Evolutionary conservation across 2,888 invertebrate species (phyloP).

Genomic region (Opisthograptis luteolata): DNA sequence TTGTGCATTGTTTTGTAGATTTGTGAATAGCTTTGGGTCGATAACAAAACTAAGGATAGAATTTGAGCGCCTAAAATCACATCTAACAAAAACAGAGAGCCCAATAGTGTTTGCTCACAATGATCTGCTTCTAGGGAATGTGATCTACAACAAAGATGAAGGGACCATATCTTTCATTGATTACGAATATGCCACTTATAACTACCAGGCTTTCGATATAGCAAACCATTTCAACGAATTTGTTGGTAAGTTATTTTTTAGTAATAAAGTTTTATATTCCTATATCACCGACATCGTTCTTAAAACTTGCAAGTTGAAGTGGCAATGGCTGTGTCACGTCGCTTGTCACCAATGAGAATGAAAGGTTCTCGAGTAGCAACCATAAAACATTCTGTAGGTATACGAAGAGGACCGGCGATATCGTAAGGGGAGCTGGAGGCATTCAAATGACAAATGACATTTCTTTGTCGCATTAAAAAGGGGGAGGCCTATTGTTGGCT

Average conservation of each 20-base stretch:
- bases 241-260: conserved; percentile 88
- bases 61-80: conserved; percentile 86
- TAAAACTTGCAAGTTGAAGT: too few species aligned
- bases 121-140: conserved; percentile 97
- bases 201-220: conserved; percentile 98
- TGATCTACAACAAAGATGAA: conserved; percentile 90
- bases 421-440: too few species aligned
- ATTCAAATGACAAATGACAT: too few species aligned
- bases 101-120: conserved; percentile 98
- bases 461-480: too few species aligned
- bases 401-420: too few species aligned
- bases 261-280: too few species aligned
- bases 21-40: conserved; percentile 87
- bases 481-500: too few species aligned
- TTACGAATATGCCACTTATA: conserved; percentile 97
- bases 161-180: conserved; percentile 95
- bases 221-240: conserved; percentile 99
- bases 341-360: too few species aligned
- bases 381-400: too few species aligned
- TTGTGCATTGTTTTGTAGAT: conserved; percentile 82
- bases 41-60: conserved; percentile 88
- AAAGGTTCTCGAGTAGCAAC: too few species aligned
- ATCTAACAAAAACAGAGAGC: conserved; percentile 86
- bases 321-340: too few species aligned
- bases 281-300: too few species aligned